Conservation (phyloP, 30 jellyfish, hydroid and myxozoan genomes). For the Mastigias papua region DNA sequence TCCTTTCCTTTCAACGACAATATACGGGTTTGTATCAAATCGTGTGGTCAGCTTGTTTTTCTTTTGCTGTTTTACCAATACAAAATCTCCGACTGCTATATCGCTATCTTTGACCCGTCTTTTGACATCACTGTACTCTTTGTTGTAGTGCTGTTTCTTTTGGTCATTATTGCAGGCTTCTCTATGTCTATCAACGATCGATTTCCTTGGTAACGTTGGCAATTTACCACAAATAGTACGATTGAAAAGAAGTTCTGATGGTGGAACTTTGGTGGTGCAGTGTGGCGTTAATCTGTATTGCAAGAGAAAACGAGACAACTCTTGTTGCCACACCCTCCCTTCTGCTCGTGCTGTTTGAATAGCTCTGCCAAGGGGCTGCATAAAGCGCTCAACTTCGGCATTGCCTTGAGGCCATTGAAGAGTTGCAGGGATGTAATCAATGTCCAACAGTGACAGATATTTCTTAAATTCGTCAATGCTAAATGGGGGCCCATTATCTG, state of each 20-base stretch:
- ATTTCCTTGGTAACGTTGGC: slow-evolving; percentile 11
- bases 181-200: slow-evolving; percentile 1
- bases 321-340: slow-evolving; percentile 67
- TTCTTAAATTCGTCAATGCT: slow-evolving; percentile 36
- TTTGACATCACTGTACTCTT: slow-evolving; percentile 47
- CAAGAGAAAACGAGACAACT: slow-evolving; percentile 21
- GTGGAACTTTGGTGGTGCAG: not conserved
- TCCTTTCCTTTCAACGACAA: slow-evolving; percentile 24
- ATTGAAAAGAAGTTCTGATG: slow-evolving; percentile 34
- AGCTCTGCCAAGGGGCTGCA: slow-evolving; percentile 43
- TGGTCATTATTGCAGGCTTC: slow-evolving; percentile 34
- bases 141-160: slow-evolving; percentile 22
- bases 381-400: slow-evolving; percentile 44
- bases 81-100: slow-evolving; percentile 28
- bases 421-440: not conserved
- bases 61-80: slow-evolving; percentile 42
- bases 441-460: slow-evolving; percentile 20
- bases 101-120: slow-evolving; percentile 40
- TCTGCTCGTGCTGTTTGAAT: slow-evolving; percentile 45
- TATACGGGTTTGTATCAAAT: slow-evolving; percentile 16
- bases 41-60: slow-evolving; percentile 45
- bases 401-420: slow-evolving; percentile 52
- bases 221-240: slow-evolving; percentile 49
- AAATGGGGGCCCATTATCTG: slow-evolving; percentile 76
- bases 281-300: slow-evolving; percentile 8